Evolutionary conservation across 2,888 invertebrate species (phyloP), one percentile per base, ranked within the genome.

Genomic region (Drosophila recens): DNA sequence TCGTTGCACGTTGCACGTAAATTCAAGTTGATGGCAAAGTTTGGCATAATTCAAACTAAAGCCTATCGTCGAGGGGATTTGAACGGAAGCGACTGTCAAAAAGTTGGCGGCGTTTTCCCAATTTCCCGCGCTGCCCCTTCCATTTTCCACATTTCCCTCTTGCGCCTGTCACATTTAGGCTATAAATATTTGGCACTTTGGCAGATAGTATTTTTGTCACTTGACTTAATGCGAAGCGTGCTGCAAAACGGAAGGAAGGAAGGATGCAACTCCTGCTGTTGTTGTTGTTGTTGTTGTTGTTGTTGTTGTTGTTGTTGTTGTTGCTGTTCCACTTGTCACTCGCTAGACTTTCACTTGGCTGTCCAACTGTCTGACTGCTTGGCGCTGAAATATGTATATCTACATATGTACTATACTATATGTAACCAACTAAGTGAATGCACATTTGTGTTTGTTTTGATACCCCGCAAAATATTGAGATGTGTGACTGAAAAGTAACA

Each of bases 111-210:
- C 17, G 9, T 30, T 36, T 36, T 10, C 3, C 5, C 3, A 15
- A 23, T 30, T 38, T 33, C 33, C 33, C 17, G 17, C 17, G 17
- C 17, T 17, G 17, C 17, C 5, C 15, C 38, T 30, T 3, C n/a
- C 23, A 11, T 30, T 30, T 30, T n/a, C n/a, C 10, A 8, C 23
- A 11, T 8, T 30, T 30, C 10, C 4, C 15, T 23, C 34, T 30
- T n/a, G 23, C 30, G 27, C 27, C 52, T 33, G 33, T 34, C 11
- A 34, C 34, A 71, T 67, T 71, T 62, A 46, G 67, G 53, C 65
- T 57, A 77, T 71, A 80, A 77, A 82, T 82, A 80, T 82, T 80
- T 75, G 63, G 67, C 67, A 72, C 57, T 77, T 69, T 72, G 57
- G 67, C 66, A 67, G 53, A 52, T 63, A 79, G 53, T 69, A 74